Base-by-base conservation (phyloP, 1,140 invertebrate genomes). In the Acyrthosiphon pisum region DNA sequence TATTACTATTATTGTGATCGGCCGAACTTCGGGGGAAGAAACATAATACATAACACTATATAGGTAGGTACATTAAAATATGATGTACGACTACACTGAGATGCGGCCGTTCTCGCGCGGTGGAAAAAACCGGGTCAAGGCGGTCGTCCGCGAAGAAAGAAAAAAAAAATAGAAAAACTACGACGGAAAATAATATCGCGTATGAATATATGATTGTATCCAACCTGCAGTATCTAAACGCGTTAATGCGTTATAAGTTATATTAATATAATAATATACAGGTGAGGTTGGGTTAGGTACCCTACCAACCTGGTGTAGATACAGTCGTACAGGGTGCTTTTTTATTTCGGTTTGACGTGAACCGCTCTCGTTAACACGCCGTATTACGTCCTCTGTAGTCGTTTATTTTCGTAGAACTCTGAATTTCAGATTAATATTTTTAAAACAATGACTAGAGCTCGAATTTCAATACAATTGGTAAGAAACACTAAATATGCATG, bases 71-170 rank as follows among this genome's bases (percentile, higher is more conserved):
- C 35, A 23, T 26, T 44, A 26, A 23, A n/a, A n/a, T n/a, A 41
- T 23, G 35, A 84, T 84, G 83, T 26, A 84, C 44, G 8, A 46
- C 41, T 41, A 41, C 23, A n/a, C n/a, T n/a, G 30, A 2, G 41
- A 0, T 44, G 7, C 84, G 26, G 41, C 41, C 84, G 84, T 86
- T 30, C 23, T 86, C 41, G 53, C 22, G 37, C 60, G 6, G 76
- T 22, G 35, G 37, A 88, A 87, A 23, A 35, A 93, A 93, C 81
- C 81, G 81, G 91, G 91, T 93, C 91, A 93, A 93, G 91, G 91
- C 91, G 81, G 23, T 23, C 50, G 26, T 56, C 50, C 37, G 50
- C 88, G 9, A 41, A 41, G 11, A 56, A 46, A 89, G 11, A 56
- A 22, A 56, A 11, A 53, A 89, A 23, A 4, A 53, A 35, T 41